phyloP scores from a whole-genome alignment of 2,797 vertebrate species.

The Graptemys geographica region DNA sequence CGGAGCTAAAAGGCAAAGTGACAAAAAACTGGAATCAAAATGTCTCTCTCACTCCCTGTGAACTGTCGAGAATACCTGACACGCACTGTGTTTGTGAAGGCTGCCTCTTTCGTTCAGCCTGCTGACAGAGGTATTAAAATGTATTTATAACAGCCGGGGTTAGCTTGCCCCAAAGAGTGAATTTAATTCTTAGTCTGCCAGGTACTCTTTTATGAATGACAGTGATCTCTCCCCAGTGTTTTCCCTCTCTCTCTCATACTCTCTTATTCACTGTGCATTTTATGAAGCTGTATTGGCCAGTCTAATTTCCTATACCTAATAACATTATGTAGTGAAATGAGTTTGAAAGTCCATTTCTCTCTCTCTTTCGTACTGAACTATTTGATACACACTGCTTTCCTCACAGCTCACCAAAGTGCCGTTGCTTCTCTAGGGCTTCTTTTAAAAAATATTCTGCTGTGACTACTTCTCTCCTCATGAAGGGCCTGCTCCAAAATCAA shows the following conservation, averaged over 20 bases:
- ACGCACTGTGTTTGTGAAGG: conserved; percentile 48
- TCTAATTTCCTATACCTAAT: conserved; percentile 79
- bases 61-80: conserved; percentile 70
- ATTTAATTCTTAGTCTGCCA: conserved; percentile 82
- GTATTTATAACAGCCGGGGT: conserved; percentile 81
- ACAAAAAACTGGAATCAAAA: conserved; percentile 63
- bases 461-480: rapidly evolving
- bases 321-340: conserved; percentile 70
- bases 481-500: background rate
- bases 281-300: conserved; percentile 77
- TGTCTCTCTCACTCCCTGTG: conserved; percentile 51
- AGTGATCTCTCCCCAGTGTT: conserved; percentile 81
- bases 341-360: conserved; percentile 62
- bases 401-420: background rate
- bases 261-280: conserved; percentile 63
- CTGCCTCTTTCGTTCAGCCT: conserved; percentile 35
- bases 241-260: conserved; percentile 66
- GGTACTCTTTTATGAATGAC: conserved; percentile 79
- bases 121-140: conserved; percentile 78
- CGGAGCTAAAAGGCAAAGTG: conserved; percentile 60
- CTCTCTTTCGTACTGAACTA: conserved; percentile 27
- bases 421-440: background rate
- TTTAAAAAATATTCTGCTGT: conserved; percentile 41
- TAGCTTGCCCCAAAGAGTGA: conserved; percentile 78
- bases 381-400: conserved; percentile 58